phyloP scores from a whole-genome alignment of 2,113 vertebrate species.

The Madoqua kirkii region DNA sequence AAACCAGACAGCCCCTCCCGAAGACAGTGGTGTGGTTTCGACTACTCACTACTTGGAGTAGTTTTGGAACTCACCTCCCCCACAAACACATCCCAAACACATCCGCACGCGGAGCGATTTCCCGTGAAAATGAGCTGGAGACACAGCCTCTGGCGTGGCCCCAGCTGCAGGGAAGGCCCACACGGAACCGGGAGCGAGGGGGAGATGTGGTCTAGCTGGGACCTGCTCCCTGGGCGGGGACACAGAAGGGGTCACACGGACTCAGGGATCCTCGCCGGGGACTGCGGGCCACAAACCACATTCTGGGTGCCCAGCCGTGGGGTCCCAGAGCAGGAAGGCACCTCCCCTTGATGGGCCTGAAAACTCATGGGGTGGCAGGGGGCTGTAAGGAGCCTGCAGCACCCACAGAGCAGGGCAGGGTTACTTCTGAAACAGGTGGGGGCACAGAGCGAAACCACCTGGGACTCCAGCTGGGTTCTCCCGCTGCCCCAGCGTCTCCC shows the following conservation, averaged over 20 bases:
- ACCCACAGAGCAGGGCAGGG: background rate
- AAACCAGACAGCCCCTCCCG: background rate
- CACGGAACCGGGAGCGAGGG: rapidly evolving
- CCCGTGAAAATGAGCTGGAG: background rate
- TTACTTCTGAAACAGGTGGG: background rate
- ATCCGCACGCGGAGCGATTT: rapidly evolving
- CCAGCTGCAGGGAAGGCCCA: background rate
- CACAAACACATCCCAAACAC: background rate
- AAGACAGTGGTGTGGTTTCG: rapidly evolving
- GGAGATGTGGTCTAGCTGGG: rapidly evolving
- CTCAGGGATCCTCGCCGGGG: background rate
- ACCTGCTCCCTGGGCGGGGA: background rate
- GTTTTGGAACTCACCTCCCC: background rate
- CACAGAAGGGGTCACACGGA: rapidly evolving
- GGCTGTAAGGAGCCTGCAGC: background rate
- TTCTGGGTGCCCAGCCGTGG: background rate
- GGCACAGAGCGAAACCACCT: rapidly evolving
- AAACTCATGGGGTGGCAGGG: background rate
- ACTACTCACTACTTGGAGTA: background rate
- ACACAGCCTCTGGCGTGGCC: background rate
- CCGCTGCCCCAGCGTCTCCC: rapidly evolving
- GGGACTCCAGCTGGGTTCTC: background rate
- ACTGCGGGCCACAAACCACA: rapidly evolving
- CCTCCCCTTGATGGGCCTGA: background rate
- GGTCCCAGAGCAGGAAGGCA: background rate